These are phyloP conservation scores for Aphelenchoides bicaudatus DNA, from an alignment of 2,888 invertebrate genomes.

Conservation along the genomic window DNA sequence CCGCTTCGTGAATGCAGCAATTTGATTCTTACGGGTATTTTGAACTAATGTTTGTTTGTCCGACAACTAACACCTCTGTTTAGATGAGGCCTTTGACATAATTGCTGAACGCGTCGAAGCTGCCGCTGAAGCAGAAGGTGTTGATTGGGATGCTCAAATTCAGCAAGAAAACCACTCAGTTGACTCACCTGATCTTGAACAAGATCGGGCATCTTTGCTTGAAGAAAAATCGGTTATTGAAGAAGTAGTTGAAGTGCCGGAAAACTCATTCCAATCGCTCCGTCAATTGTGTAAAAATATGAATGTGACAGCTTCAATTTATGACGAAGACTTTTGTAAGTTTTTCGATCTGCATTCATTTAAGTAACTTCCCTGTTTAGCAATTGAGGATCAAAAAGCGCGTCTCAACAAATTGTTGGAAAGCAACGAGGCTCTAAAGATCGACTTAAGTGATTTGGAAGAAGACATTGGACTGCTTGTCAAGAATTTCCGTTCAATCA, in stretches of 20 bases:
- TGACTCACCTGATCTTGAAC: too few species aligned
- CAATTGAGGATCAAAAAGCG: background rate
- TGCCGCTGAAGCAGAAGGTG: constrained; percentile 8
- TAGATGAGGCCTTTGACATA: constrained; percentile 34
- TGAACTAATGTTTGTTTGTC: too few species aligned
- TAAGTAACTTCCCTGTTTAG: background rate
- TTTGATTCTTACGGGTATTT: constrained; percentile 25
- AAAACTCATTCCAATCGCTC: background rate
- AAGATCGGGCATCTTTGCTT: background rate
- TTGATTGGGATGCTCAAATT: background rate
- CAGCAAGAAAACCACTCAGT: background rate
- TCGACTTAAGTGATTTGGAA: background rate
- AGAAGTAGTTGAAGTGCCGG: too few species aligned
- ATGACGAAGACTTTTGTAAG: background rate
- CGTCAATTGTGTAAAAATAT: background rate
- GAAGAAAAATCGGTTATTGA: too few species aligned
- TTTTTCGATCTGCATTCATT: background rate
- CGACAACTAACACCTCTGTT: too few species aligned
- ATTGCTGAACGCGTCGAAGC: constrained; percentile 47
- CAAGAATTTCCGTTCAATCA: background rate
- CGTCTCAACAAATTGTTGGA: background rate
- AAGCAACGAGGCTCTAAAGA: background rate
- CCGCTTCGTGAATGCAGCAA: constrained; percentile 69
- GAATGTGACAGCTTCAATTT: background rate
- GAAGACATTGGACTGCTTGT: background rate